Evolutionary conservation across 2,888 invertebrate genomes (phyloP), one percentile per base, ranked within the genome.

Genomic region (Noctua pronuba): DNA sequence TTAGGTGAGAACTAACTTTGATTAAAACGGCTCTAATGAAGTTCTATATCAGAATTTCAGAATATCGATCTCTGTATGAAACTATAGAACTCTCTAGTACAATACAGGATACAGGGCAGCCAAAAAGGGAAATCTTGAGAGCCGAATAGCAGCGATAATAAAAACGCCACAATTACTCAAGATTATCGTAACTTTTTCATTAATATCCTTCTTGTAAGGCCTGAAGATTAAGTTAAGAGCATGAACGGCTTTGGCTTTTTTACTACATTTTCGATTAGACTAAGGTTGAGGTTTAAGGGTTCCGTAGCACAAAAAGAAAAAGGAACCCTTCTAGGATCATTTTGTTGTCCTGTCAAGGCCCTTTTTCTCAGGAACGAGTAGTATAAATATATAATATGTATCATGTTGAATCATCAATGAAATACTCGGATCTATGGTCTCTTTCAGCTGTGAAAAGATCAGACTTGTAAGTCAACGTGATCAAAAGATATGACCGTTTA

Each of bases 1-100:
- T 52, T 66, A n/a, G 70, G 67, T 76, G 24, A 52, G 73, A 80
- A 74, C 66, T 21, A 83, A 83, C 41, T 78, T 86, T 73, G 69
- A 80, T 79, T 75, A 68, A 79, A 79, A 72, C 71, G 11, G 72
- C 67, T 79, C 31, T 69, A 72, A 75, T 67, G 41, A 67, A 72
- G 69, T 73, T 79, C 11, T 73, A 38, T 49, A 38, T 38, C 77
- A 13, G 21, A 78, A 80, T 73, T 74, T 80, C 66, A 16, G 31
- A 78, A 80, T 72, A 75, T 80, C 66, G 55, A 78, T 60, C 24
- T 55, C 31, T 18, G 31, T 41, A 31, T n/a, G 35, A 49, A 49
- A 46, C 35, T 82, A n/a, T 35, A 71, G 13, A 41, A 60, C 13
- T 28, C 35, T 21, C 5, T 38, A 46, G 41, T 49, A 13, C 7